Conservation (phyloP, 2,113 vertebrate species). For the Eulacestoma nigropectus region DNA sequence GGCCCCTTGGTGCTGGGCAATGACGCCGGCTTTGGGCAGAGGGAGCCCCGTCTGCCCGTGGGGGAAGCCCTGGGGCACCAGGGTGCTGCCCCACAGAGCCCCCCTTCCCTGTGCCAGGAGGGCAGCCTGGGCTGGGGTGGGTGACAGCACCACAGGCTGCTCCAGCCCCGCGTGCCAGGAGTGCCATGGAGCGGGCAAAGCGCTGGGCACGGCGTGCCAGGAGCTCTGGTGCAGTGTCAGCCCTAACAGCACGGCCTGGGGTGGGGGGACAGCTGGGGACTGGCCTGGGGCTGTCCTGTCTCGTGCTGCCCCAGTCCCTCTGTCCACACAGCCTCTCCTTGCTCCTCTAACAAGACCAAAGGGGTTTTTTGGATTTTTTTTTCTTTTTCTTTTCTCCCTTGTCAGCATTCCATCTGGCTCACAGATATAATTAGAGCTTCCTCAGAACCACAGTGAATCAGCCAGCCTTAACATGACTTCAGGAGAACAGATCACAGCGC, state of each 20-base stretch:
- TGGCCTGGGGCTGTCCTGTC: background rate
- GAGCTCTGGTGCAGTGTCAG: background rate
- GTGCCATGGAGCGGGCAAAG: background rate
- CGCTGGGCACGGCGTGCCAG: accelerated
- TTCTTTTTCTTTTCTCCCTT: background rate
- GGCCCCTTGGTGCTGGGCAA: background rate
- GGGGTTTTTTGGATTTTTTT: background rate
- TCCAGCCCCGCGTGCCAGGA: accelerated
- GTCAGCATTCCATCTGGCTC: background rate
- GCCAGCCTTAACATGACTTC: background rate
- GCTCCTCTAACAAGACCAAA: background rate
- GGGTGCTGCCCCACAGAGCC: background rate
- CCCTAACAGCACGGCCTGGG: accelerated
- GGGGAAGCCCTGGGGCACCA: background rate
- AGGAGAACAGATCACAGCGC: background rate
- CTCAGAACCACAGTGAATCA: background rate
- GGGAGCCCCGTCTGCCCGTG: accelerated
- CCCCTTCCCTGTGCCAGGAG: background rate
- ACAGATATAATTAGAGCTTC: background rate
- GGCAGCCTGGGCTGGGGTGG: accelerated
- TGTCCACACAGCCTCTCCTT: accelerated
- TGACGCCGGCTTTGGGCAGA: accelerated
- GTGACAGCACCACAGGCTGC: accelerated
- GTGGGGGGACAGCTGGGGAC: background rate
- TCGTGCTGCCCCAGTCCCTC: too few relatives aligned